A percentile compares a stretch with the other conserved stretches of the same genome.
Conservation (phyloP, 2,888 invertebrate species). For the Netelia virgata region DNA sequence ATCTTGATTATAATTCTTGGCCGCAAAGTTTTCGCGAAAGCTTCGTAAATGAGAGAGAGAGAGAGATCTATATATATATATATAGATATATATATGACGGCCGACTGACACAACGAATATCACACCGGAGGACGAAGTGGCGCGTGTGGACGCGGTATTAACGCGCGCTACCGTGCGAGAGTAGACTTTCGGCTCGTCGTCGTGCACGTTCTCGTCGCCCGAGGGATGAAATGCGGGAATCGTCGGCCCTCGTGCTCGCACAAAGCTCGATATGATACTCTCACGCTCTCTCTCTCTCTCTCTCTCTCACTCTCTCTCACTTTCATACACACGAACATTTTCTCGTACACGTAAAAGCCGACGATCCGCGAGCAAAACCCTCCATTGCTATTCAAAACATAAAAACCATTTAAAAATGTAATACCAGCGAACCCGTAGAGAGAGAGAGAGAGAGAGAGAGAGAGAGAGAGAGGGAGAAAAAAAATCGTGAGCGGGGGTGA, state of each 20-base stretch:
- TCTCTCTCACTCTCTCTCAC: too few relatives aligned
- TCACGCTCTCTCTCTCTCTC: not conserved
- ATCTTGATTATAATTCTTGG: slow-evolving; percentile 84
- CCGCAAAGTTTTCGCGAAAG: slow-evolving; percentile 81
- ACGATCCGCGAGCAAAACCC: slow-evolving; percentile 68
- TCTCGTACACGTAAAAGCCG: slow-evolving; percentile 48
- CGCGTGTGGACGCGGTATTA: slow-evolving; percentile 37
- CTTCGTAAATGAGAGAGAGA: slow-evolving; percentile 80
- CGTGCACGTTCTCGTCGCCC: slow-evolving; percentile 5
- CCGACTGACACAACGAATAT: slow-evolving; percentile 80
- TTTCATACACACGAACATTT: not conserved
- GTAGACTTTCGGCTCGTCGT: slow-evolving; percentile 36
- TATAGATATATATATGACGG: slow-evolving; percentile 69
- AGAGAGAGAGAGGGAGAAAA: slow-evolving; percentile 69
- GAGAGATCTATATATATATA: too few relatives aligned
- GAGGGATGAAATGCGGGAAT: slow-evolving; percentile 36
- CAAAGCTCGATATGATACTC: slow-evolving; percentile 57
- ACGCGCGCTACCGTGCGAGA: not conserved
- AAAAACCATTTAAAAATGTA: slow-evolving; percentile 85
- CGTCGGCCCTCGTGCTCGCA: not conserved
- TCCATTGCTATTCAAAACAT: slow-evolving; percentile 85
- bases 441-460: slow-evolving; percentile 64
- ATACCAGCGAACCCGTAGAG: slow-evolving; percentile 76
- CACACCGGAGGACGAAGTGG: slow-evolving; percentile 60
- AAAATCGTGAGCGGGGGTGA: slow-evolving; percentile 76